Percentiles rank a stretch among this genome's conserved stretches.
phyloP scores from a whole-genome alignment of 2,888 invertebrate genomes.

The Megamerina dolium region DNA sequence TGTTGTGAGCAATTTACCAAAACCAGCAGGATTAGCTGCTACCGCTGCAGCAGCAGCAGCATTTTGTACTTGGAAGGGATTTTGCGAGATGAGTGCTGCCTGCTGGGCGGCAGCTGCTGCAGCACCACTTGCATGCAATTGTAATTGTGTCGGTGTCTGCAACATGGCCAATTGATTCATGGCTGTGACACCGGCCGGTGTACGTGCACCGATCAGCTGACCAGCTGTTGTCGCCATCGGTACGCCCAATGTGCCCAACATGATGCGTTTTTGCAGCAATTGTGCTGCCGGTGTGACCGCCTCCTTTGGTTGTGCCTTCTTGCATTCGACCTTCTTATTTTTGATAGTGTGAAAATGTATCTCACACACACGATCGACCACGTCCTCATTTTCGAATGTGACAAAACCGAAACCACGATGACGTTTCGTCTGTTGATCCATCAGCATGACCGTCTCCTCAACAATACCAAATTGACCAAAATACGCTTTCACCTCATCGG shows the following conservation, averaged over 20 bases:
- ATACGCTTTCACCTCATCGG: constrained; percentile 84
- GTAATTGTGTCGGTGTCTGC: constrained; percentile 48
- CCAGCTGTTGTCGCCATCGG: constrained; percentile 61
- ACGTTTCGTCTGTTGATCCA: constrained; percentile 89
- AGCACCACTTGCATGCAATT: constrained; percentile 43
- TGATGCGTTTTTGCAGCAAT: constrained; percentile 62
- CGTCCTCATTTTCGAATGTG: constrained; percentile 86
- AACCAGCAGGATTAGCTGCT: constrained; percentile 55
- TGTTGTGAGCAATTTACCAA: constrained; percentile 60
- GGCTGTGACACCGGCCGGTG: constrained; percentile 47
- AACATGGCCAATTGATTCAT: constrained; percentile 55
- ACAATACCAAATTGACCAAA: constrained; percentile 86
- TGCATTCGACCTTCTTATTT: constrained; percentile 86
- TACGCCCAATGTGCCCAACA: constrained; percentile 59
- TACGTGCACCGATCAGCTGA: constrained; percentile 49
- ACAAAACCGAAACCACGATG: constrained; percentile 89
- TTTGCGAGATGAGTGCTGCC: constrained; percentile 51
- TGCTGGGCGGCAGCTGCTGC: constrained; percentile 44
- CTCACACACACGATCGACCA: constrained; percentile 87
- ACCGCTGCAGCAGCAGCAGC: constrained; percentile 56
- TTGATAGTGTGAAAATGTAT: constrained; percentile 90
- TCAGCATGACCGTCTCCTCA: constrained; percentile 87
- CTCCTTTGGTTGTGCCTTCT: constrained; percentile 87
- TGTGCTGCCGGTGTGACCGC: constrained; percentile 71
- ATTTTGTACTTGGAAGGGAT: constrained; percentile 53